Evolutionary conservation across 2,113 vertebrate species (phyloP).

Genomic region (Melanotaenia duboulayi): DNA sequence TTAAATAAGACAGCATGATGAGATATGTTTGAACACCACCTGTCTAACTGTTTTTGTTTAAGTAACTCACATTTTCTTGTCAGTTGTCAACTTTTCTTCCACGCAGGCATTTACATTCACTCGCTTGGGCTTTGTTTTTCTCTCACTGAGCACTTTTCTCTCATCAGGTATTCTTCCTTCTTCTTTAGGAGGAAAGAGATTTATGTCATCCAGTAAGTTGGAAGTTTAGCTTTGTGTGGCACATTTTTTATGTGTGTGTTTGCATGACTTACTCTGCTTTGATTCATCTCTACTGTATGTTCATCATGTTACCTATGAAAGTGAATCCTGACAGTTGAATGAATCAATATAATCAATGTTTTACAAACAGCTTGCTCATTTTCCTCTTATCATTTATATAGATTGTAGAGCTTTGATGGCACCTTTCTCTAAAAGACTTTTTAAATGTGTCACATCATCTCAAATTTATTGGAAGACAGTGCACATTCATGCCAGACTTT

Average conservation of each 20-base stretch:
- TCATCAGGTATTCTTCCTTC: constrained; percentile 98
- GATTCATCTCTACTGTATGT: not conserved
- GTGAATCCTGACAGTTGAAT: constrained; percentile 12
- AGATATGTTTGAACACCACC: constrained; percentile 13
- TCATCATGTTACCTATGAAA: constrained; percentile 16
- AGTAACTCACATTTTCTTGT: constrained; percentile 18
- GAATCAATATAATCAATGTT: constrained; percentile 16
- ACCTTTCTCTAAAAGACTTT: constrained; percentile 35
- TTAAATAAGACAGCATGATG: not conserved
- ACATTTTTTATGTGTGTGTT: constrained; percentile 23
- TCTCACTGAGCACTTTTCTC: constrained; percentile 82
- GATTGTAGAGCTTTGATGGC: constrained; percentile 28
- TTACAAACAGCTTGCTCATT: constrained; percentile 22
- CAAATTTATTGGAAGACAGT: constrained; percentile 41
- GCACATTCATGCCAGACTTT: constrained; percentile 25
- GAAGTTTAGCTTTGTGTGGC: constrained; percentile 33
- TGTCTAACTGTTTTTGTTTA: not conserved
- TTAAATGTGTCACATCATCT: constrained; percentile 62
- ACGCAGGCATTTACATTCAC: constrained; percentile 17
- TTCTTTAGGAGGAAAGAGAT: constrained; percentile 99
- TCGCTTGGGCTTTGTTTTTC: constrained; percentile 50
- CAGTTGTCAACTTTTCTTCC: constrained; percentile 15
- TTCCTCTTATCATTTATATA: constrained; percentile 20
- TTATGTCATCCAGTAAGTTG: constrained; percentile 99
- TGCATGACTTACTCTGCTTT: constrained; percentile 11